These are phyloP conservation scores for Bellardia pandia DNA, from an alignment of 2,888 invertebrate species.

Conservation along the genomic window DNA sequence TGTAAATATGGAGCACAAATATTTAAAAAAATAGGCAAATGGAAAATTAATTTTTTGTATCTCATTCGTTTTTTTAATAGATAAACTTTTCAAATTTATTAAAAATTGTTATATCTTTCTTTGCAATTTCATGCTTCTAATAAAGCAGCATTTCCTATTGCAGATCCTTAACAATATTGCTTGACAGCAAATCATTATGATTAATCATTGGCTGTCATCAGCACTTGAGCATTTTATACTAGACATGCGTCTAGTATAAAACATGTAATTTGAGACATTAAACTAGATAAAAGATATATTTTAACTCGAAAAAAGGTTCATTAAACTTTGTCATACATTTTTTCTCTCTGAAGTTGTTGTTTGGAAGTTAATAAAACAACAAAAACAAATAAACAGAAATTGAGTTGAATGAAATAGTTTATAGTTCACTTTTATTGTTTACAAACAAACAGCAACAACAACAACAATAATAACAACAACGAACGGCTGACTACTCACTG, in stretches of 20 bases:
- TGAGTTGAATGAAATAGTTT: constrained; percentile 36
- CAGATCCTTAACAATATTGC: constrained; percentile 7
- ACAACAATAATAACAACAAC: not conserved
- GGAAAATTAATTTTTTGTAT: no score
- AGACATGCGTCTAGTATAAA: not conserved
- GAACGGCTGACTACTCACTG: not conserved
- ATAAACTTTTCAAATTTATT: not conserved
- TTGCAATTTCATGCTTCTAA: not conserved
- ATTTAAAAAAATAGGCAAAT: no score
- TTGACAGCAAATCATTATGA: constrained; percentile 35
- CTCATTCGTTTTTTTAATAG: not conserved
- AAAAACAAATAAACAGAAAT: constrained; percentile 35
- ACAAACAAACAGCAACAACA: constrained; percentile 24
- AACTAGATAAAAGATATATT: constrained; percentile 35
- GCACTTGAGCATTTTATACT: constrained; percentile 26
- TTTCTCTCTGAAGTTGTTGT: not conserved
- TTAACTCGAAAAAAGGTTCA: constrained; percentile 48
- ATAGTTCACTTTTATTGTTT: constrained; percentile 55
- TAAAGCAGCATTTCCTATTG: not conserved
- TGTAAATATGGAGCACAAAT: no score
- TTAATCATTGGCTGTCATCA: constrained; percentile 49
- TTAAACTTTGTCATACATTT: constrained; percentile 53
- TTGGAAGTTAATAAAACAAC: constrained; percentile 23
- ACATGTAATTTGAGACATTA: constrained; percentile 29
- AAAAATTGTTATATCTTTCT: not conserved